Base-by-base conservation (phyloP, 1,140 invertebrate genomes). In the Pinna nobilis region DNA sequence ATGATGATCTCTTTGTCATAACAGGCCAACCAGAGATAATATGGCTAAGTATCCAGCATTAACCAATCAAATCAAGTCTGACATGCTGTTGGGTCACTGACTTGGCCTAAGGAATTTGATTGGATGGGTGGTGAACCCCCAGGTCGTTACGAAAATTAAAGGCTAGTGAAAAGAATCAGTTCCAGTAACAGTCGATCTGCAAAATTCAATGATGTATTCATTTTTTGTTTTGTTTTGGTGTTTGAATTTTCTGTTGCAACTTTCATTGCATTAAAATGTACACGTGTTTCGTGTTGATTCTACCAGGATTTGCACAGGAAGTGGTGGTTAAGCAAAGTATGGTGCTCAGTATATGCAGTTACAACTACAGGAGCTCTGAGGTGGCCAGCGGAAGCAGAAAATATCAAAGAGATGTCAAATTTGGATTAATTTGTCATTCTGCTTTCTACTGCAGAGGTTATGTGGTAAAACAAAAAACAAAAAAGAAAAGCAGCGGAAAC, bases 61-160 rank as follows among this genome's bases (percentile, higher is more conserved):
- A 35, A 74, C 57, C 71, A 68, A 74, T 73, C 70, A 73, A 39
- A 74, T 51, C 57, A 51, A 37, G 37, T 53, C 23, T 63, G 35
- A 60, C 55, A 74, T 68, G 64, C 57, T 73, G 63, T 53, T 73
- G 70, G 70, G 70, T 73, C 71, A 74, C 71, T 61, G 71, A 74
- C 71, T 74, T 74, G 71, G 71, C 65, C 64, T 74, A 53, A 49
- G 13, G 32, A 25, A 25, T 35, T 18, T 5, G 32, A 66, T 30
- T 44, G 37, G 33, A 61, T 63, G 20, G 20, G 18, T 39, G 25
- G 11, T 28, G 44, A 18, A 6, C 60, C 60, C 60, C 37, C 35
- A 13, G 9, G 60, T 23, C n/a, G n/a, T n/a, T n/a, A 39, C 30
- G 51, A 23, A 39, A 7, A 23, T 7, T 13, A 25, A 20, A 23